Evolutionary conservation across 2,888 invertebrate species (phyloP), one percentile per base, ranked within the genome.

Genomic region (Aporophyla lueneburgensis): DNA sequence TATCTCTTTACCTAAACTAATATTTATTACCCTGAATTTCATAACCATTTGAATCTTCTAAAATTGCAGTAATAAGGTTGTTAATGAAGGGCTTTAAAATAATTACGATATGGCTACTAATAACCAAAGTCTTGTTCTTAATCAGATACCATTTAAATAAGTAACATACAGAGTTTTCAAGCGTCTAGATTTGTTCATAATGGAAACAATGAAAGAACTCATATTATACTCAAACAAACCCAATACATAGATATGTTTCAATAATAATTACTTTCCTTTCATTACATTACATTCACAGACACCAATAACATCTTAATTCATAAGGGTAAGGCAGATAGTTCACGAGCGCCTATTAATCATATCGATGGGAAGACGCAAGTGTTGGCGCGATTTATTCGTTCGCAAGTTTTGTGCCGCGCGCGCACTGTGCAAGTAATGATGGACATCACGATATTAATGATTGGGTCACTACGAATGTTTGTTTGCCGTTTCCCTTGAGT

Each of bases 301-400:
- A 71, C 63, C 12, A 77, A 81, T 70, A 83, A 84, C 71, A 80
- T 75, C 82, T 85, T 85, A 85, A 81, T 85, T 75, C 58, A 69
- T 24, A 54, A 71, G 77, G 58, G 62, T 69, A 75, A 78, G 81
- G 71, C 76, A 82, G 74, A 80, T 85, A 82, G 85, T 87, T 81
- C 81, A 71, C 72, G 67, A 86, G 85, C 71, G 72, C 49, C 89
- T 86, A 95, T 96, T 93, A 95, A 94, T 96, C 95, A 96, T 92
- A 93, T 94, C 93, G 91, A 94, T 94, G 95, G 89, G 94, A 95
- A 91, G 86, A 76, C 80, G 86, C 93, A 89, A 93, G 95, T 95
- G 95, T 93, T 89, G 85, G 87, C 80, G 80, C 91, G 92, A 96
- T 95, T 94, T 94, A 95, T 94, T 89, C 79, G 90, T 81, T 90